Evolutionary conservation across 1,140 invertebrate genomes (phyloP).

Genomic region (Pogonomyrmex californicus): DNA sequence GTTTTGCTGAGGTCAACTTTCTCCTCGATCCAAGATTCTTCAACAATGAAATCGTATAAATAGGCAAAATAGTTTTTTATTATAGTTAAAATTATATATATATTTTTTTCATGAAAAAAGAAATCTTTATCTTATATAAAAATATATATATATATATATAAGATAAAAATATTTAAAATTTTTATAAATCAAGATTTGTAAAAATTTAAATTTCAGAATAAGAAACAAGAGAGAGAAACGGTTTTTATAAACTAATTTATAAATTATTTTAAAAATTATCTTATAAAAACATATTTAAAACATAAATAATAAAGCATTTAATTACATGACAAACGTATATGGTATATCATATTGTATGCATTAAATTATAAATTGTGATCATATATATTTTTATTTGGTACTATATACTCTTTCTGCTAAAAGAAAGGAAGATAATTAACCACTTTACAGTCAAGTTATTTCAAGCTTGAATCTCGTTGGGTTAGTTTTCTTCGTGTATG

Average conservation of each 20-base stretch:
- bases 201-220: neutral
- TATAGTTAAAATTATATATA: neutral
- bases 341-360: neutral
- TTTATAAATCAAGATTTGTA: neutral
- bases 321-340: neutral
- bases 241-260: neutral
- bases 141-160: neutral
- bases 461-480: conserved; percentile 20
- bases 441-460: conserved; percentile 49
- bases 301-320: neutral
- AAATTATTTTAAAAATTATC: conserved; percentile 1
- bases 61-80: conserved; percentile 4
- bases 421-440: conserved; percentile 41
- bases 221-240: neutral
- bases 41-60: conserved; percentile 45
- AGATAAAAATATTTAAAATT: neutral
- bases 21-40: conserved; percentile 69
- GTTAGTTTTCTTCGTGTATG: conserved; percentile 17
- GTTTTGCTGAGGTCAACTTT: conserved; percentile 77
- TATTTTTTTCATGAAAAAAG: neutral
- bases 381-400: conserved; percentile 1
- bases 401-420: conserved; percentile 1
- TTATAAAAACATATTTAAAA: neutral
- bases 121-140: too few species aligned
- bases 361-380: neutral